Conservation (phyloP, 2,113 vertebrate genomes). For the Glaucidium brasilianum region DNA sequence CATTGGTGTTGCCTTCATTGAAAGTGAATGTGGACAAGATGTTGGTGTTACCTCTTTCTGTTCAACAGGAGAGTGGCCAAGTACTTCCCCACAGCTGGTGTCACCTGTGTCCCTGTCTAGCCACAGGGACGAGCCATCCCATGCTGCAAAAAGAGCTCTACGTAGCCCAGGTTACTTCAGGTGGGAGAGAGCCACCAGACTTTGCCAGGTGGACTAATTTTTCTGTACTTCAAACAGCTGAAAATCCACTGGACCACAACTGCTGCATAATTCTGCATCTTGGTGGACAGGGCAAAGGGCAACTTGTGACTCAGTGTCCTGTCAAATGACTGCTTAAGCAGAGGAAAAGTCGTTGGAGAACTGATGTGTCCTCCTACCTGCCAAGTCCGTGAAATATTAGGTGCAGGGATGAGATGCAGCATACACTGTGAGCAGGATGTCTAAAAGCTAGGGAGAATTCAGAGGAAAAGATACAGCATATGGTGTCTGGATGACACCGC, state of each 20-base stretch:
- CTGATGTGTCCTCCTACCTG: not conserved
- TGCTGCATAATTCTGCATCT: not conserved
- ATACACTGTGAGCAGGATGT: not conserved
- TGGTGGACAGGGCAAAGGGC: not conserved
- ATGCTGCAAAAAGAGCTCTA: not conserved
- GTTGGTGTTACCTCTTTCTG: not conserved
- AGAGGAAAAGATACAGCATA: not conserved
- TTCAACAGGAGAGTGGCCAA: not conserved
- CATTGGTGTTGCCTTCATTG: not conserved
- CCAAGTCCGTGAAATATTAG: not conserved
- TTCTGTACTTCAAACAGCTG: not conserved
- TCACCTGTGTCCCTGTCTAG: not conserved
- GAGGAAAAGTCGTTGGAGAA: not conserved
- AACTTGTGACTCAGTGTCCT: not conserved
- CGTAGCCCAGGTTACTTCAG: not conserved
- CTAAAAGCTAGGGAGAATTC: not conserved
- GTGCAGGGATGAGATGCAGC: not conserved
- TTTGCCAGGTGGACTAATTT: not conserved
- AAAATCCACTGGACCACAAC: not conserved
- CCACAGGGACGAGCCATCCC: not conserved
- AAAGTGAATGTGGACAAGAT: not conserved
- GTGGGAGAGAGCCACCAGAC: not conserved
- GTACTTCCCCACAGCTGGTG: not conserved
- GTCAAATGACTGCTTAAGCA: not conserved
- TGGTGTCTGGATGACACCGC: not conserved